Evolutionary conservation across 1,140 invertebrate genomes (phyloP).

Genomic region (Papilio aristodemus): DNA sequence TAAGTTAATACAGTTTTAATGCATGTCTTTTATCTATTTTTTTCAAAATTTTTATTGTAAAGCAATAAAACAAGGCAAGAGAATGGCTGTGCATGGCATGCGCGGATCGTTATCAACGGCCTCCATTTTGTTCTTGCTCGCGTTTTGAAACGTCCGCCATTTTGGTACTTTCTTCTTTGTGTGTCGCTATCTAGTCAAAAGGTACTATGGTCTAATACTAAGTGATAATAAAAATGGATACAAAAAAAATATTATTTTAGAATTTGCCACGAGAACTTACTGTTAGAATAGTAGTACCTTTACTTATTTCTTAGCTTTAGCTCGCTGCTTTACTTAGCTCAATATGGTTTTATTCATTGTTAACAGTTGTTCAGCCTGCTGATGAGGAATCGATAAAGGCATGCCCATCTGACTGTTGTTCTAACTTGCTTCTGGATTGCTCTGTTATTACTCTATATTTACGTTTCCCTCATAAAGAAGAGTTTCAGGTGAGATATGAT

Average conservation of each 20-base stretch:
- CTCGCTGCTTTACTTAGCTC: slow-evolving; percentile 6
- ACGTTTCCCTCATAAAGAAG: slow-evolving; percentile 84
- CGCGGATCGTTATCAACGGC: not conserved
- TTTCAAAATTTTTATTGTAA: too few species aligned
- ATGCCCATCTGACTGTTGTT: slow-evolving; percentile 80
- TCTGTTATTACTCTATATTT: slow-evolving; percentile 85
- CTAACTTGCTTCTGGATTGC: slow-evolving; percentile 84
- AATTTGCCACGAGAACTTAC: too few species aligned
- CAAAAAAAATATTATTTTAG: too few species aligned
- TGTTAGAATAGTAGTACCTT: too few species aligned
- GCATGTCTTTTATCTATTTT: too few species aligned
- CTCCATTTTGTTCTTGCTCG: not conserved
- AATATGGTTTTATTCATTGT: slow-evolving; percentile 35
- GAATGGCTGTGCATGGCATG: not conserved
- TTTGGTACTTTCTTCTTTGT: not conserved
- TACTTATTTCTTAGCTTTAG: too few species aligned
- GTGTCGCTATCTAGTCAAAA: not conserved
- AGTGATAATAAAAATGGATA: too few species aligned
- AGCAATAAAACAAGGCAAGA: too few species aligned
- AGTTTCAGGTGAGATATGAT: slow-evolving; percentile 79
- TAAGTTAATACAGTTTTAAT: too few species aligned
- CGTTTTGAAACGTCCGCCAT: not conserved
- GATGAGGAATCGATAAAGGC: slow-evolving; percentile 77
- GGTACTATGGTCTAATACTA: too few species aligned
- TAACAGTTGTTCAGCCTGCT: slow-evolving; percentile 79